phyloP scores from a whole-genome alignment of 2,113 vertebrate species.

The Alexandromys fortis region DNA sequence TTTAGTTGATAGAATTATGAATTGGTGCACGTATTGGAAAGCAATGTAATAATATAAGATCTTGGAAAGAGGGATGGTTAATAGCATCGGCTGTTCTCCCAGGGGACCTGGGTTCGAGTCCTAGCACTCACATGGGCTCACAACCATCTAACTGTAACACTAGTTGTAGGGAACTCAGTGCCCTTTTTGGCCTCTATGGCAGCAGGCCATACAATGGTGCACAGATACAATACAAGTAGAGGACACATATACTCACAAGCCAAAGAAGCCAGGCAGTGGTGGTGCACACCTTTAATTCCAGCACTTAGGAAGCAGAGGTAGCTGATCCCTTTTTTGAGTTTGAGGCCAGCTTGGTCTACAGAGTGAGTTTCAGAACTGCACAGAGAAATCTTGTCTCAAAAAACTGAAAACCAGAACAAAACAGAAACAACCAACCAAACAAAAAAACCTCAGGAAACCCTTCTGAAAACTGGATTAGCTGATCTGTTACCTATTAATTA shows the following conservation, averaged over 20 bases:
- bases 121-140: background rate
- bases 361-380: background rate
- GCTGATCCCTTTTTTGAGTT: background rate
- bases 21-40: background rate
- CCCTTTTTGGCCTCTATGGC: background rate
- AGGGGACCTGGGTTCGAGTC: background rate
- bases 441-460: background rate
- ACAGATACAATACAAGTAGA: background rate
- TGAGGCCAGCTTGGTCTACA: background rate
- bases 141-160: background rate
- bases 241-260: background rate
- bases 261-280: background rate
- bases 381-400: too few relatives aligned
- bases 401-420: too few relatives aligned
- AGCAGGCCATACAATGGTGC: background rate
- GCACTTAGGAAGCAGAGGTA: background rate
- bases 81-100: background rate
- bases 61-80: background rate
- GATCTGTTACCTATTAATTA: background rate
- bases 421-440: background rate
- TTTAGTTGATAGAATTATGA: background rate
- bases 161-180: background rate
- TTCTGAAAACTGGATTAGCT: slow-evolving; percentile 29
- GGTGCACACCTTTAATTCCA: background rate
- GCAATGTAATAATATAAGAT: background rate